Base-by-base conservation (phyloP, 1,140 invertebrate genomes). In the Papilio helenus region DNA sequence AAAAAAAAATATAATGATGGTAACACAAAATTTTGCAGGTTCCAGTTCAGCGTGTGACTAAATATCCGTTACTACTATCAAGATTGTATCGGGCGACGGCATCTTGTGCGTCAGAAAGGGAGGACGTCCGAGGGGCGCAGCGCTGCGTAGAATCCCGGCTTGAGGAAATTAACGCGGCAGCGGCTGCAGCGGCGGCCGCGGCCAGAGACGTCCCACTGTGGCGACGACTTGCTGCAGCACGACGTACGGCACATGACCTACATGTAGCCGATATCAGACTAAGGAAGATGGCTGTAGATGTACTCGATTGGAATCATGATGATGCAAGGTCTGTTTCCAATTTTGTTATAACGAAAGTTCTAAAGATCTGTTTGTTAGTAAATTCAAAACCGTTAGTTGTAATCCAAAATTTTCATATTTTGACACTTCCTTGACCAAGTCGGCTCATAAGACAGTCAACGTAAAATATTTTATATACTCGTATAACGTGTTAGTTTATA, bases 111-210 rank as follows among this genome's bases (percentile, higher is more conserved):
- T 96, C 97, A 61, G 97, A 97, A 76, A 96, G 97, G 79, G 96
- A 97, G 83, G 95, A 96, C 84, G 95, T 99, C 8, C 96, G 97
- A 81, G 96, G 98, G 84, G 98, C 98, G 16, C 98, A 98, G 92
- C 96, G 97, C 84, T 98, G 98, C 92, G 98, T 99, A 78, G 98
- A 99, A 93, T 95, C 98, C 79, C 97, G 99, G 90, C 95, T 99
- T 80, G 98, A 98, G 90, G 98, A 99, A 89, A 99, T 99, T 96
- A 99, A 99, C 93, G 97, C 97, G 95, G 97, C 98, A 93, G 97
- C 98, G 16, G 98, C 98, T 92, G 98, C 98, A 88, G 97, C 98
- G 23, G 97, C 97, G 5, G 97, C 97, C 8, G 92, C 93, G 8
- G 92, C 92, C 0, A 98, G 98, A 94, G 98, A 98, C 92, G 97